Evolutionary conservation across 2,888 invertebrate species (phyloP).

Genomic region (Drosophila kokeensis): DNA sequence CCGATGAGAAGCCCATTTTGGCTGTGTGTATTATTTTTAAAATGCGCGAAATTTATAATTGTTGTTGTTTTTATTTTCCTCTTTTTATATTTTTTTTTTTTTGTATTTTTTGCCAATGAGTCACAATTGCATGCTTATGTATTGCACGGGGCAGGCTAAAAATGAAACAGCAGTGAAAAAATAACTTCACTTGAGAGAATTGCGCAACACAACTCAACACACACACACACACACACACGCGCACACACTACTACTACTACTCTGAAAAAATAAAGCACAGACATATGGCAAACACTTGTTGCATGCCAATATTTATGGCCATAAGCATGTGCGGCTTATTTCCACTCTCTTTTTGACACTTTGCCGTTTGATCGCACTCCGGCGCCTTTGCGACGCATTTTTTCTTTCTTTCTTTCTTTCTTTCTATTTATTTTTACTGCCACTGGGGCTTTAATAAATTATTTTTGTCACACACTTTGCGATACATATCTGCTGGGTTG

Average conservation of each 20-base stretch:
- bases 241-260: slow-evolving; percentile 2
- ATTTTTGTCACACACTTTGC: slow-evolving; percentile 67
- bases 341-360: slow-evolving; percentile 53
- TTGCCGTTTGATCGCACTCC: slow-evolving; percentile 14
- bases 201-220: slow-evolving; percentile 39
- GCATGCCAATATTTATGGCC: slow-evolving; percentile 58
- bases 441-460: slow-evolving; percentile 48
- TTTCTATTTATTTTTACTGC: background rate
- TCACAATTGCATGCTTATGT: slow-evolving; percentile 49
- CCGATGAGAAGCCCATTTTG: slow-evolving; percentile 93
- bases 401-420: background rate
- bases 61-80: slow-evolving; percentile 21
- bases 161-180: slow-evolving; percentile 16
- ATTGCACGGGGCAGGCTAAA: slow-evolving; percentile 32
- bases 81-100: background rate
- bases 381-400: slow-evolving; percentile 18
- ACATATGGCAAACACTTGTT: slow-evolving; percentile 77
- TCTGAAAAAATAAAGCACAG: slow-evolving; percentile 16
- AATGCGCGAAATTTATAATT: slow-evolving; percentile 18
- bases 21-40: slow-evolving; percentile 9
- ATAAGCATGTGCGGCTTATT: slow-evolving; percentile 36
- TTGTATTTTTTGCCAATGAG: slow-evolving; percentile 41
- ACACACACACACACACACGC: slow-evolving; percentile 21
- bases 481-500: slow-evolving; percentile 1
- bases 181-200: slow-evolving; percentile 47